Conservation (phyloP, 2,113 vertebrate genomes). For the Erythrolamprus reginae region DNA sequence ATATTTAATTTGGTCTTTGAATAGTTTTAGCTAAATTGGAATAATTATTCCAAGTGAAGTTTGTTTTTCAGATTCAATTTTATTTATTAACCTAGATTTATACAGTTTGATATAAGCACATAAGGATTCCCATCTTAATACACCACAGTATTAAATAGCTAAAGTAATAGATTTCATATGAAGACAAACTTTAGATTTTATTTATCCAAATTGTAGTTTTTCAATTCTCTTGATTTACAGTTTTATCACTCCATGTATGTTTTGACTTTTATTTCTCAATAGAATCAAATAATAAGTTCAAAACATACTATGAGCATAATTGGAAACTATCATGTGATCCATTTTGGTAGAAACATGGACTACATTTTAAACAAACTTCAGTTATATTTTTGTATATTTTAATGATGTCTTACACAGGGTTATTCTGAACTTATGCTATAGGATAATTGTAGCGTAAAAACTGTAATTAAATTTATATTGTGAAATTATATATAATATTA, state of each 20-base stretch:
- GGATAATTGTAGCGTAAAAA: not conserved
- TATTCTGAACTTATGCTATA: not conserved
- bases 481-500: no score
- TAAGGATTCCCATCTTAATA: not conserved
- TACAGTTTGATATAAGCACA: not conserved
- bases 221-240: not conserved
- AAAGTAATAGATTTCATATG: not conserved
- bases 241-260: not conserved
- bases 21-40: not conserved
- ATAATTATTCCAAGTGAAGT: not conserved
- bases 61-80: not conserved
- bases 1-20: not conserved
- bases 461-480: not conserved
- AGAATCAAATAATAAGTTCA: not conserved
- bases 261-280: not conserved
- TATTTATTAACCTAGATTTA: not conserved
- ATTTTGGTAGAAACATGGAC: not conserved
- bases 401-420: not conserved
- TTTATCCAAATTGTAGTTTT: not conserved
- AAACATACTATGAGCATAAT: not conserved
- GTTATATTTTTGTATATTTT: not conserved
- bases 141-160: not conserved
- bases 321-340: not conserved
- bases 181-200: not conserved
- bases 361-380: not conserved